Evolutionary conservation across 2,113 vertebrate species (phyloP), one percentile per base, ranked within the genome.

Genomic region (Thunnus maccoyii): DNA sequence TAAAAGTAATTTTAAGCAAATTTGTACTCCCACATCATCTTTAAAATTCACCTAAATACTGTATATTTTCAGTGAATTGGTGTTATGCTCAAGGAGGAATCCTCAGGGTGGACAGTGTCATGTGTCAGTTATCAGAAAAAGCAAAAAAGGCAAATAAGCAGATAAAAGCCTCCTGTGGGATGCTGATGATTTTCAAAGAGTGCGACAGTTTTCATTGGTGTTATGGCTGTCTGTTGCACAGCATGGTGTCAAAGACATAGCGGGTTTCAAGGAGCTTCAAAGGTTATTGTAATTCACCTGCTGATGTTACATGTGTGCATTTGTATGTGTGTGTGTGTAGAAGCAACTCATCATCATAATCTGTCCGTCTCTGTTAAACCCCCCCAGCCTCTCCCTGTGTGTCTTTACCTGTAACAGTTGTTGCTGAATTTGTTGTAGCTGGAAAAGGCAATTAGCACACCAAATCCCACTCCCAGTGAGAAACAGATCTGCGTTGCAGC

Each of bases 341-440:
- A 44, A 52, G 58, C 63, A 54, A 64, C 57, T 77, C 72, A 55
- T 56, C 20, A 12, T 63, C 55, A 41, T 41, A 41, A 41, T n/a
- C 51, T 7, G 5, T 44, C 48, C 32, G 32, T 57, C 74, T 52
- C 68, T 16, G 47, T 73, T 44, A 68, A 44, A 25, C 48, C 18
- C 66, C 50, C 36, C 64, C 72, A 54, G 66, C 65, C 55, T 62
- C 55, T 20, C 44, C 62, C 46, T 15, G 9, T 56, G 64, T 54
- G 62, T 62, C 50, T 78, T 82, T 92, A 96, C 96, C 95, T 96
- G 93, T 96, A 96, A 81, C 96, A 96, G 94, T 96, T 96, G 94
- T 96, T 96, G 94, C 93, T 94, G 92, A 96, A 96, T 95, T 96
- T 96, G 94, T 96, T 96, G 93, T 96, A 96, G 93, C 96, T 96